These are phyloP conservation scores for Prunella fulvescens DNA, from an alignment of 2,113 vertebrate species.

Conservation along the genomic window DNA sequence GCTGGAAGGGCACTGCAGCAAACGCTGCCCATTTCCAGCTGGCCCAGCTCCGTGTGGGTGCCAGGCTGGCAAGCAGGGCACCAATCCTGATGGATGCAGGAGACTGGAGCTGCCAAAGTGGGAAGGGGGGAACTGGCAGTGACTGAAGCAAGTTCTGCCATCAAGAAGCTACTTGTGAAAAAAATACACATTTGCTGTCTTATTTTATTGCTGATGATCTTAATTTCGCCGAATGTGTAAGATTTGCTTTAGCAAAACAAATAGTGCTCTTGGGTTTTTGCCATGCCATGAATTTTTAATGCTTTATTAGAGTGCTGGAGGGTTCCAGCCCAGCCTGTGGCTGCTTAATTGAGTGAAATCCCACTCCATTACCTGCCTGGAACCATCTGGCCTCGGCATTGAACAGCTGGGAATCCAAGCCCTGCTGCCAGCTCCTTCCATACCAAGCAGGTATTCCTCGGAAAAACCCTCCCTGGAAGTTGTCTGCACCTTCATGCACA, in stretches of 20 bases:
- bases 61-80: not conserved
- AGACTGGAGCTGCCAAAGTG: not conserved
- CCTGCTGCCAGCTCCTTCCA: not conserved
- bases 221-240: not conserved
- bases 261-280: conserved; percentile 19
- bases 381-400: not conserved
- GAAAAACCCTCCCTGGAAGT: not conserved
- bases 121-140: not conserved
- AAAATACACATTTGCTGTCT: not conserved
- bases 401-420: not conserved
- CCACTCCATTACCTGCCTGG: not conserved
- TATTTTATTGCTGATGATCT: not conserved
- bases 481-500: fast-evolving
- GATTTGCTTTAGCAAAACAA: conserved; percentile 46
- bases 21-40: not conserved
- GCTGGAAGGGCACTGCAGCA: not conserved
- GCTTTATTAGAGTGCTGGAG: not conserved
- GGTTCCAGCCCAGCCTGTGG: not conserved
- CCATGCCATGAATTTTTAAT: conserved; percentile 30
- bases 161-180: not conserved
- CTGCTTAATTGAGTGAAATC: not conserved
- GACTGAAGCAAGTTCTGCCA: not conserved
- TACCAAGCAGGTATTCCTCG: not conserved
- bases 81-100: not conserved
- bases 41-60: not conserved